Evolutionary conservation across 2,888 invertebrate species (phyloP), one percentile per base, ranked within the genome.

Genomic region (Thymelicus sylvestris): DNA sequence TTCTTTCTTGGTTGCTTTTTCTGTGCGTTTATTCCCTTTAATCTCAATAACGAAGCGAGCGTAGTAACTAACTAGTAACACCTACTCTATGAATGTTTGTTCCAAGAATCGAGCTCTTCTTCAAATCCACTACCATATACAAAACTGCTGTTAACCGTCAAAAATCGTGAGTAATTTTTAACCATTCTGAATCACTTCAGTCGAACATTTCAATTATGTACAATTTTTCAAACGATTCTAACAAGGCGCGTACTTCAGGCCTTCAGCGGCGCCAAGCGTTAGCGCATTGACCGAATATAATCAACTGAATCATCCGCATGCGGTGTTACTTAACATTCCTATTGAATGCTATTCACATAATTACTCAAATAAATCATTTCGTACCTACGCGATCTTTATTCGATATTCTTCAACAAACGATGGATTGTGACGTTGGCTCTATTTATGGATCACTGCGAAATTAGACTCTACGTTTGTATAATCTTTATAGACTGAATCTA

Each of bases 251-350:
- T 76, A 31, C 31, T 31, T 31, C 31, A 31, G 69, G 75, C 73
- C 75, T 73, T 75, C 73, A 74, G 82, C 77, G 87, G 87, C 89
- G 88, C 87, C 89, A 82, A 84, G 83, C 82, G 84, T 87, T 87
- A 83, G 84, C 90, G 89, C 90, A 90, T 81, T 91, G 90, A 91
- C 90, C 91, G 90, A 87, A 85, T 86, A 84, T 86, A 88, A 89
- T 87, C 84, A 80, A 76, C 79, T 89, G 90, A 89, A 87, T 89
- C 89, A 87, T 80, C 77, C 79, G 77, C 90, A 89, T 86, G 79
- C 87, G 83, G 87, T 81, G 76, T 88, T 89, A 91, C 92, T 92
- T 91, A 92, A 92, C 89, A 92, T 92, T 92, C 92, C 91, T 87
- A 83, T 86, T 79, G 81, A 81, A 87, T 86, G 84, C 85, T 88